Base-by-base conservation (phyloP, 2,113 vertebrate species). In the Coptodon rendalli region DNA sequence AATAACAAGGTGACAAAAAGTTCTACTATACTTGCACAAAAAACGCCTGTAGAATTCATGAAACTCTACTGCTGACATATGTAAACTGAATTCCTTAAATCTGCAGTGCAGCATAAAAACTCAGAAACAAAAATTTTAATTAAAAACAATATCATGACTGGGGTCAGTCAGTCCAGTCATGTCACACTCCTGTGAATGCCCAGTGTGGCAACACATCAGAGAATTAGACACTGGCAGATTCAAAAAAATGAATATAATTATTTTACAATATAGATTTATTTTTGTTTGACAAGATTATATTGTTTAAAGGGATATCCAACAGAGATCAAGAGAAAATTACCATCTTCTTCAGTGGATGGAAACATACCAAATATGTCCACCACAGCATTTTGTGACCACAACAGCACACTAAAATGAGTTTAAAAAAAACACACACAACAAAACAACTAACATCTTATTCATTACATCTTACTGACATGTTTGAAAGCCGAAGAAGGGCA, bases 371-470 rank as follows among this genome's bases (percentile, higher is more conserved):
- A 73, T 79, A 89, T 89, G 81, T 91, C 63, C 81, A 87, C 73
- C 86, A 83, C 45, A 63, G 82, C 54, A 66, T 88, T 93, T 87
- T 89, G 54, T 87, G 52, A 93, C 93, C 91, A 89, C 90, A 94
- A 88, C 78, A 84, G 61, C 73, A 89, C 85, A 93, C 76, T 83
- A 83, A 90, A 88, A 87, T n/a, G 53, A 61, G 83, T 56, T 66
- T 40, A 89, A 61, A 88, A 63, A 90, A 31, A 89, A 76, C 87
- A 56, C 86, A 82, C 84, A 76, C 40, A 78, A 52, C 73, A 78
- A 78, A 78, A 34, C 73, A 78, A 78, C 19, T 50, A 79, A 80
- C 78, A 87, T 92, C 78, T 88, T 86, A 85, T 86, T 90, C 89
- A 87, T 83, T 89, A 80, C 82, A 86, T 91, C 85, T 86, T 56